A percentile compares a stretch with the other conserved stretches of the same genome.
Evolutionary conservation across 2,888 invertebrate species (phyloP).

Genomic region (Podotricha telesiphe): DNA sequence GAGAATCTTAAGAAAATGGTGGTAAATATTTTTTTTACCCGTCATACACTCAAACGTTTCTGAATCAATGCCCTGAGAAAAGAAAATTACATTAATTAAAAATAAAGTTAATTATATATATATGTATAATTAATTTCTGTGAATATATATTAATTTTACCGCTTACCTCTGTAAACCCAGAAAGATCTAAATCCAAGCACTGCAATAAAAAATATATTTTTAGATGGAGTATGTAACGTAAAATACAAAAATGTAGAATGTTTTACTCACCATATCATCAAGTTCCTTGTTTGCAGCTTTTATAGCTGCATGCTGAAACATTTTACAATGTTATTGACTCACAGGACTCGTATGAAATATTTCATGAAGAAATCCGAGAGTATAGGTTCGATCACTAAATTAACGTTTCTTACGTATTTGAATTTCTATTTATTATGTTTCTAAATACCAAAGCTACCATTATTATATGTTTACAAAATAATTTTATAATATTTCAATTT

Average conservation of each 20-base stretch:
- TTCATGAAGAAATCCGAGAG: no score
- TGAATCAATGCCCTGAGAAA: constrained; percentile 72
- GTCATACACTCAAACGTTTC: constrained; percentile 69
- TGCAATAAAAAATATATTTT: constrained; percentile 53
- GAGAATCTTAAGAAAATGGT: not conserved
- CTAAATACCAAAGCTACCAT: no score
- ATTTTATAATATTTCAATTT: no score
- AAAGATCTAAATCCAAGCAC: constrained; percentile 72
- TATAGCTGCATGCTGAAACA: constrained; percentile 73
- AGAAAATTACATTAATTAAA: constrained; percentile 28
- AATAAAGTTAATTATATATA: not conserved
- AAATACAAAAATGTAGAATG: not conserved
- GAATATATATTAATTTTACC: not conserved
- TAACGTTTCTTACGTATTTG: no score
- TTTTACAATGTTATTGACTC: constrained; percentile 9
- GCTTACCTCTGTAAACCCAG: constrained; percentile 70
- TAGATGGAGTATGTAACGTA: not conserved
- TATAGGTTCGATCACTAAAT: no score
- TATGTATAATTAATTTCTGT: not conserved
- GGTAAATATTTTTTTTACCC: not conserved
- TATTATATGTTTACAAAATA: no score
- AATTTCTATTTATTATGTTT: no score
- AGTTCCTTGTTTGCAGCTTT: constrained; percentile 73
- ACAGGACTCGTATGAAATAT: no score
- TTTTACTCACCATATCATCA: constrained; percentile 65